A percentile compares a stretch with the other conserved stretches of the same genome.
Evolutionary conservation across 2,113 vertebrate genomes (phyloP).

Genomic region (Antechinus flavipes): DNA sequence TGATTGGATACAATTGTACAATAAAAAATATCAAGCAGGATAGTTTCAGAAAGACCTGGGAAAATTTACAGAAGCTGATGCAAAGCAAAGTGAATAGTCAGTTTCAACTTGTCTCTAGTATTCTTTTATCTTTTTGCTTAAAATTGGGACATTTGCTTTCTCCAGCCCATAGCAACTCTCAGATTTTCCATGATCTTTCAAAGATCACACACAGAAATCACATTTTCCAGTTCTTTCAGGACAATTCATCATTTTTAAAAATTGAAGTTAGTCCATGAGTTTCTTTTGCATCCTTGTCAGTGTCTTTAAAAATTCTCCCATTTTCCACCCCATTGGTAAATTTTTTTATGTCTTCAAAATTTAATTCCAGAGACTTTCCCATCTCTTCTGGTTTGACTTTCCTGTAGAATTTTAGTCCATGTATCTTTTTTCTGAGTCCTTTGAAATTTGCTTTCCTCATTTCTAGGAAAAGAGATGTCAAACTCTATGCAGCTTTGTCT

Average conservation of each 20-base stretch:
- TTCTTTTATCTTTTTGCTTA: background rate
- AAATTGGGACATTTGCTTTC: background rate
- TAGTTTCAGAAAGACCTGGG: too few species aligned
- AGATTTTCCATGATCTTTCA: background rate
- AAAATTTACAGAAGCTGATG: too few species aligned
- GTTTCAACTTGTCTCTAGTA: background rate
- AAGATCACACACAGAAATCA: background rate
- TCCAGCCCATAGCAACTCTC: background rate
- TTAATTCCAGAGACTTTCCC: background rate
- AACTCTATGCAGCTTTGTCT: background rate
- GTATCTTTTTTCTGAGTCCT: background rate
- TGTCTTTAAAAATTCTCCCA: background rate
- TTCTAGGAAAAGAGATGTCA: too few species aligned
- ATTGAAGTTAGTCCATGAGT: background rate
- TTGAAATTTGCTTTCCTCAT: background rate
- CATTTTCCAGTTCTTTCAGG: background rate
- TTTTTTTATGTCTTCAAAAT: background rate
- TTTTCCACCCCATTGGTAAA: background rate
- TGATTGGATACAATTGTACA: too few species aligned
- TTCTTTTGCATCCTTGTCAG: background rate
- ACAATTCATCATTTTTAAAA: background rate
- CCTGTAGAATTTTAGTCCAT: background rate
- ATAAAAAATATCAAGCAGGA: too few species aligned
- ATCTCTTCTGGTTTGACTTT: background rate
- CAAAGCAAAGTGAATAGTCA: too few species aligned